Evolutionary conservation across 2,797 vertebrate genomes (phyloP), one percentile per base, ranked within the genome.

Genomic region (Apogon hyalosoma): DNA sequence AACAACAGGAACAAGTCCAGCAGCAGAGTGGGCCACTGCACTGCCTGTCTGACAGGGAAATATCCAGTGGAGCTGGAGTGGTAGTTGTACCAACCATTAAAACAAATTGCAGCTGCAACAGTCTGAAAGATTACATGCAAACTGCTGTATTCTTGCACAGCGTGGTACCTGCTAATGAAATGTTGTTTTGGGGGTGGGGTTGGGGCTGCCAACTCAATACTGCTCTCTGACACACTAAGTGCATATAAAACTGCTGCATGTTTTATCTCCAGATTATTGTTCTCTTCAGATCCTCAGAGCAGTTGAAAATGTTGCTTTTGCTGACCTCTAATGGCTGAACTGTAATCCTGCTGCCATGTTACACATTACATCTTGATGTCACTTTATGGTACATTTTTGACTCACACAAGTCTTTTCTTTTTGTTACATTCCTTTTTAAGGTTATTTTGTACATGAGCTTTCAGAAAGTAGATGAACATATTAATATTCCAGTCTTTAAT

Each of bases 61-160:
- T 99, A 99, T 50, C 98, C 98, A 0, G 95, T 99, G 12, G 95
- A 98, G 73, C 87, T 99, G 14, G 96, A 98, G 39, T 99, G 98
- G 98, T 98, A 92, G 94, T 46, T 6, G 10, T 12, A 28, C 16
- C 9, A 13, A 7, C 31, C 15, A 3, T 10, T 14, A 3, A 46
- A 36, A 36, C 5, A 36, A 0, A 10, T 16, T 15, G 10, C 12
- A 38, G 12, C 24, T 42, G 12, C 41, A 53, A 28, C 40, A 6
- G 13, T 3, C n/a, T 16, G 19, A 24, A 50, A 54, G 56, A 45
- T 16, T 47, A 40, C 49, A 45, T 14, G 14, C 19, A 33, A 15
- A 3, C 16, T 51, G 36, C 0, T 24, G 42, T 45, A 40, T 45
- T 45, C n/a, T 58, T 6, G 6, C 11, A 38, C 3, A 15, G 14